Evolutionary conservation across 1,140 invertebrate species (phyloP).

Genomic region (Chrysoperla carnea): DNA sequence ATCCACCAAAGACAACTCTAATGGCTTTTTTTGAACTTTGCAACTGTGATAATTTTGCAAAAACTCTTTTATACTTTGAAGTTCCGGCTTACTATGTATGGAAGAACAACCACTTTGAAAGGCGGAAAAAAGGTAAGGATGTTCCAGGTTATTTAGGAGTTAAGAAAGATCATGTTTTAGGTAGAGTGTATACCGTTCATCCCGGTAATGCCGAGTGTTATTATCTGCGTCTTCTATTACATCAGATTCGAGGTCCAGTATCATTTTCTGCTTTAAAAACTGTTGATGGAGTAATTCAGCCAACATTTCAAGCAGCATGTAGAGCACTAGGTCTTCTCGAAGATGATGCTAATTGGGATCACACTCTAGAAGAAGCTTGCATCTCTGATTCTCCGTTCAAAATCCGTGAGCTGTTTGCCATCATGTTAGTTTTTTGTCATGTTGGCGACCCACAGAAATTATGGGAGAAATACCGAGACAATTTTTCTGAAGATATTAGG

Average conservation of each 20-base stretch:
- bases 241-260: constrained; percentile 24
- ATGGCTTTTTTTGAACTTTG: constrained; percentile 23
- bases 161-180: constrained; percentile 17
- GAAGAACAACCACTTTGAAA: constrained; percentile 18
- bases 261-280: constrained; percentile 24
- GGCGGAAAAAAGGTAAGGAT: constrained; percentile 16
- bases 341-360: constrained; percentile 18
- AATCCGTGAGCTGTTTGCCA: constrained; percentile 9
- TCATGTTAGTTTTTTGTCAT: constrained; percentile 20
- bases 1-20: constrained; percentile 10
- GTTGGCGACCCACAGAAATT: constrained; percentile 14
- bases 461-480: constrained; percentile 13
- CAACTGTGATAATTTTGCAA: constrained; percentile 19
- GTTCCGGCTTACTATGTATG: constrained; percentile 23
- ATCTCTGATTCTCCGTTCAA: constrained; percentile 6
- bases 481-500: constrained; percentile 17
- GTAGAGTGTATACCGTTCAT: constrained; percentile 18
- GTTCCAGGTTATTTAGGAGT: constrained; percentile 16
- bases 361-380: constrained; percentile 19
- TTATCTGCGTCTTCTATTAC: constrained; percentile 24
- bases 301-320: constrained; percentile 19
- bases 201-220: constrained; percentile 24
- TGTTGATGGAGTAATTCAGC: constrained; percentile 19
- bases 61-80: constrained; percentile 23
- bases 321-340: constrained; percentile 19